Base-by-base conservation (phyloP, 2,888 invertebrate species). In the Synanthedon andrenaeformis region DNA sequence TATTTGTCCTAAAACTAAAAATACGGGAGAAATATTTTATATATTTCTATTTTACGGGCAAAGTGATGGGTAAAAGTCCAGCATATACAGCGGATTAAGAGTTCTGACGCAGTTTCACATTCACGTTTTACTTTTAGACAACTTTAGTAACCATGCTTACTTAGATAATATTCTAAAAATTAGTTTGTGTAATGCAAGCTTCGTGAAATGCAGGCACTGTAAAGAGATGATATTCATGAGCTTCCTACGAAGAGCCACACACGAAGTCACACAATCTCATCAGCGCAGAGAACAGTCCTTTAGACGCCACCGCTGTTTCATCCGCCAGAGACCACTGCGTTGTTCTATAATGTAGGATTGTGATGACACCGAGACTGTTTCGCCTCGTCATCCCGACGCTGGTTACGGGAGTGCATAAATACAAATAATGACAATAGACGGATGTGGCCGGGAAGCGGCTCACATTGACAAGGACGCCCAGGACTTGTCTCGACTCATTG, bases 391-490 rank as follows among this genome's bases (percentile, higher is more conserved):
- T 80, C 72, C 72, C 69, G 76, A 73, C 77, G 75, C 71, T 67
- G 75, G 71, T 73, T 74, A 80, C 82, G 77, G 78, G 79, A 82
- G 79, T 80, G 76, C 78, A 83, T 79, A 73, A 74, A 84, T 76
- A 83, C 79, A 82, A 81, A 84, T 75, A 82, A 74, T 74, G 80
- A 85, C 85, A 85, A 85, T 86, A 84, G 86, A 86, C 86, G 86
- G 87, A 86, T 86, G 83, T 86, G 79, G 81, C 74, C 82, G 82
- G 35, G 83, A 84, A 86, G 86, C 80, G 82, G 87, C 84, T 86
- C 82, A 82, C 87, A 87, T 86, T 86, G 86, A 86, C 86, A 87
- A 86, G 86, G 86, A 83, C 86, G 86, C 82, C 82, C 82, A 82
- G 84, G 85, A 84, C 82, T 83, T 81, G 84, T 84, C 82, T 76